Evolutionary conservation across 2,888 invertebrate genomes (phyloP).

Genomic region (Ochlodes sylvanus): DNA sequence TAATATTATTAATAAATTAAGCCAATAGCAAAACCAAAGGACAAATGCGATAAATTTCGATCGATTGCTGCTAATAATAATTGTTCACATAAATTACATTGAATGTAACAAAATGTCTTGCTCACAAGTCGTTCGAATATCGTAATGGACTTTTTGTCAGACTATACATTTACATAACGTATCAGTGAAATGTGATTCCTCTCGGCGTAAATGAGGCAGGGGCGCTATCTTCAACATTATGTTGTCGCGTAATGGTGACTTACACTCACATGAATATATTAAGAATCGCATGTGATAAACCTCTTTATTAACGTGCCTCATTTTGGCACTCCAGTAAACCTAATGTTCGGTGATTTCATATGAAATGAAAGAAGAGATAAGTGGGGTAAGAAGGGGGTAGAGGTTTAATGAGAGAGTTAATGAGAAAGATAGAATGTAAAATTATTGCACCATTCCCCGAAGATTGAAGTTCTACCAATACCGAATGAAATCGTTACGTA

Average conservation of each 20-base stretch:
- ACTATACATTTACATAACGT: slow-evolving; percentile 9
- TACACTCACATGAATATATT: slow-evolving; percentile 19
- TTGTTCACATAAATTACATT: not conserved
- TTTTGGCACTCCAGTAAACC: not conserved
- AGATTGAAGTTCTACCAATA: too few relatives aligned
- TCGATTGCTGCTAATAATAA: not conserved
- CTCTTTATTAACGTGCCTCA: not conserved
- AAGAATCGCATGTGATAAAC: slow-evolving; percentile 10
- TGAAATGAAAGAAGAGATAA: not conserved
- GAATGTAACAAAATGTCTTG: not conserved
- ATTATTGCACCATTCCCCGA: too few relatives aligned
- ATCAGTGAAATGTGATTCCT: slow-evolving; percentile 8
- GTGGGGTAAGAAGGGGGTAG: too few relatives aligned
- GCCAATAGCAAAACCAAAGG: too few relatives aligned
- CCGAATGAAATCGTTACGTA: too few relatives aligned
- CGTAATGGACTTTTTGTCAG: slow-evolving; percentile 6
- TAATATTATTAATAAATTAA: too few relatives aligned
- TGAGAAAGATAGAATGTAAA: too few relatives aligned
- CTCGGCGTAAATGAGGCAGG: slow-evolving; percentile 30
- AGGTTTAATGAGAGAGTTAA: too few relatives aligned
- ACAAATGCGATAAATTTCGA: too few relatives aligned
- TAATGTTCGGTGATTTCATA: not conserved
- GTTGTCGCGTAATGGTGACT: slow-evolving; percentile 24
- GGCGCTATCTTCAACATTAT: slow-evolving; percentile 28
- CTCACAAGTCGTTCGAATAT: slow-evolving; percentile 2